Percentiles rank a stretch among this genome's conserved stretches.
phyloP scores from a whole-genome alignment of 2,888 invertebrate species.

The Lamellibrachia satsuma region DNA sequence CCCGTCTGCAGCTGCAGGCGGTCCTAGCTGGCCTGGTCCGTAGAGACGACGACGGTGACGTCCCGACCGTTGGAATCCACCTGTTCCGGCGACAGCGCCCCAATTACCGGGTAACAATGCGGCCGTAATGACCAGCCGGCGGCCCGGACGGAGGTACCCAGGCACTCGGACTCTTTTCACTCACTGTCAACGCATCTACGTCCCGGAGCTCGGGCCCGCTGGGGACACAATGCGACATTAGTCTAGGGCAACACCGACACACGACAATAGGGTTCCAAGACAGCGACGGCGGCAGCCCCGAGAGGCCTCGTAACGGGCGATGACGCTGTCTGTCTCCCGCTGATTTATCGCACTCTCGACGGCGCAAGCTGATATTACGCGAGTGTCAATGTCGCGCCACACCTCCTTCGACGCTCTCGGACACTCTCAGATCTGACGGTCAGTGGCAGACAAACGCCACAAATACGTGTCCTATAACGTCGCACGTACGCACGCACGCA shows the following conservation, averaged over 20 bases:
- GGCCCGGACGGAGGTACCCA: neutral
- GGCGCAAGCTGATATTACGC: neutral
- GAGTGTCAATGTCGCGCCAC: neutral
- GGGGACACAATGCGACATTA: slow-evolving; percentile 17
- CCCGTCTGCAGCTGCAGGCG: neutral
- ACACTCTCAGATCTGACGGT: neutral
- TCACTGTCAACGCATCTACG: neutral
- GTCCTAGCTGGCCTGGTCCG: neutral
- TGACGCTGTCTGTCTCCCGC: neutral
- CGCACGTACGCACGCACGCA: neutral
- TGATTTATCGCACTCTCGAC: neutral
- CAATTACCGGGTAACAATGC: slow-evolving; percentile 5
- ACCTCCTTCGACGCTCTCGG: neutral
- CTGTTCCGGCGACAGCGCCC: neutral
- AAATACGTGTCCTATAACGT: no score
- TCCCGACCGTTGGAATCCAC: neutral
- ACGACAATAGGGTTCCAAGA: neutral
- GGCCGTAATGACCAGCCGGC: neutral
- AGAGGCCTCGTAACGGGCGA: neutral
- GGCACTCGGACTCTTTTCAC: neutral
- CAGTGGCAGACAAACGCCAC: no score
- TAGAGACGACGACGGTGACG: neutral
- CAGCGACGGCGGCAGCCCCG: neutral
- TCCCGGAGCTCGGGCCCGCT: neutral
- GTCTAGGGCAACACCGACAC: neutral